Base-by-base conservation (phyloP, 2,888 invertebrate species). In the Acleris cristana region DNA sequence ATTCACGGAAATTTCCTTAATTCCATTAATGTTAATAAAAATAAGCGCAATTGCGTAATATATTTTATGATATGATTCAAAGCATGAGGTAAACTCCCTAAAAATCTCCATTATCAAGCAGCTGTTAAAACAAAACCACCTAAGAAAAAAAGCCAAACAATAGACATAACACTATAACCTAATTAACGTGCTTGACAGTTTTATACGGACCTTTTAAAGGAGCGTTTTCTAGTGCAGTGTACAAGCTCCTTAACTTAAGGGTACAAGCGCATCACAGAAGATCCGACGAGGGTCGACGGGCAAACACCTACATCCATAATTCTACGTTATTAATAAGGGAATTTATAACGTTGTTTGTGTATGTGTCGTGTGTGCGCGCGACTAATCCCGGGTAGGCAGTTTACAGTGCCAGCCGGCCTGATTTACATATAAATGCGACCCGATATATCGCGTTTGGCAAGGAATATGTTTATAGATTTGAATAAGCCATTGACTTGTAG, bases 231-330 rank as follows among this genome's bases (percentile, higher is more conserved):
- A 40, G 6, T 57, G 48, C 48, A 48, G 48, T 48, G 7, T 48
- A 48, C 18, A 60, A 55, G 3, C 44, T 21, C 69, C 71, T 66
- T 71, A 72, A 72, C 54, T 56, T 58, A 23, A 23, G 64, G 64
- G 52, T 65, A 70, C 67, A 59, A 70, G 44, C 61, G 65, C 71
- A 75, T 76, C 78, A 73, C 72, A 72, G 72, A 7, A 71, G 62
- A 64, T 68, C 64, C 75, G 82, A 81, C 74, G 72, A 79, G 81
- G 81, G 81, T 81, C 68, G 63, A 52, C 64, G 65, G 65, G 64
- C 72, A 74, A 76, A 81, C 76, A 70, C 64, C 57, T 70, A 72
- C 73, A 76, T 74, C 72, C 73, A 75, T 69, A 73, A 71, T 72
- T 68, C 71, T 48, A 55, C 44, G 69, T 62, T 65, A 71, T 73